phyloP scores from a whole-genome alignment of 1,140 invertebrate genomes.

The Theocolax elegans region DNA sequence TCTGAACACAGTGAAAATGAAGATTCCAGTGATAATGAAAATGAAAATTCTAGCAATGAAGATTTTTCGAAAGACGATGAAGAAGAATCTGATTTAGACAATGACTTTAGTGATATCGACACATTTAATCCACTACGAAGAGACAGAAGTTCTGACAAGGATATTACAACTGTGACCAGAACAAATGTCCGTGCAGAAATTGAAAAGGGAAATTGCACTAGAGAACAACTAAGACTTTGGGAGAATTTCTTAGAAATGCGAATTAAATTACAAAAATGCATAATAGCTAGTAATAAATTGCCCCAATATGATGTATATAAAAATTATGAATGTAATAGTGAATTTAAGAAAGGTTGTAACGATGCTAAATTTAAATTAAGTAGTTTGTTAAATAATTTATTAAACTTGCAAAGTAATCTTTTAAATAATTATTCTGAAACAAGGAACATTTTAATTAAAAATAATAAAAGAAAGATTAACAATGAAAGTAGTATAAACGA shows the following conservation, averaged over 20 bases:
- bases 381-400: conserved; percentile 74
- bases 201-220: conserved; percentile 81
- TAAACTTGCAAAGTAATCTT: conserved; percentile 71
- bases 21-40: not conserved
- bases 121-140: conserved; percentile 32
- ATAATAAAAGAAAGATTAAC: conserved; percentile 46
- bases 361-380: conserved; percentile 69
- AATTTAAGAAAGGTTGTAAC: conserved; percentile 68
- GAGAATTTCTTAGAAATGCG: conserved; percentile 84
- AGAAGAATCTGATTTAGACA: conserved; percentile 42
- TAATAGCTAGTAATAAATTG: conserved; percentile 80
- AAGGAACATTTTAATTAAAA: conserved; percentile 60
- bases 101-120: conserved; percentile 54
- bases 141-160: conserved; percentile 60
- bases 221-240: conserved; percentile 83
- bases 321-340: conserved; percentile 64
- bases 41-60: conserved; percentile 6
- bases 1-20: too few species aligned
- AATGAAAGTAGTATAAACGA: conserved; percentile 36
- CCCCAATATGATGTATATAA: conserved; percentile 73
- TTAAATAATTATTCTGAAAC: conserved; percentile 76
- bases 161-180: conserved; percentile 70
- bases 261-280: conserved; percentile 86
- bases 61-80: conserved; percentile 49
- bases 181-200: conserved; percentile 73